These are phyloP conservation scores for Campoletis raptor DNA, from an alignment of 2,888 invertebrate species.

Conservation along the genomic window DNA sequence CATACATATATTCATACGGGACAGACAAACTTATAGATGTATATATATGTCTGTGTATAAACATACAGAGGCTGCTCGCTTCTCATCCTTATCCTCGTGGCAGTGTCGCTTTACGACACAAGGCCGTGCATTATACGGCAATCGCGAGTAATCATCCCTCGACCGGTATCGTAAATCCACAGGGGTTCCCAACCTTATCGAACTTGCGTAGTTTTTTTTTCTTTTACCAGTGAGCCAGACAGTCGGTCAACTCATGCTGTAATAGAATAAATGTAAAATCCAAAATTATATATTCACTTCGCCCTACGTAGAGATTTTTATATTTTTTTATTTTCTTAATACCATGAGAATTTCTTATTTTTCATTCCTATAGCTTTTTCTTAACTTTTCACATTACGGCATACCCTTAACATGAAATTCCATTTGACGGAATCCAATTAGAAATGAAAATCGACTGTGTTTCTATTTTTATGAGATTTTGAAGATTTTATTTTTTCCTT, in stretches of 20 bases:
- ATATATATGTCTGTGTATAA: constrained; percentile 3
- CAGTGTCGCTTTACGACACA: constrained; percentile 82
- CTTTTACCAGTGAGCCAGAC: constrained; percentile 43
- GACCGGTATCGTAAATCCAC: constrained; percentile 83
- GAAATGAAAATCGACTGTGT: not conserved
- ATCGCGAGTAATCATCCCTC: constrained; percentile 84
- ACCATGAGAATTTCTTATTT: not conserved
- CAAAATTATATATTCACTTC: not conserved
- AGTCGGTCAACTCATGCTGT: constrained; percentile 34
- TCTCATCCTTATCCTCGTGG: constrained; percentile 63
- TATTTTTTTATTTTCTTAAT: not conserved
- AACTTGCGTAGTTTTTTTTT: constrained; percentile 59
- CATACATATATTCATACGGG: constrained; percentile 9
- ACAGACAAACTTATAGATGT: constrained; percentile 29
- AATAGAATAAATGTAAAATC: constrained; percentile 34
- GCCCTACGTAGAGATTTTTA: not conserved
- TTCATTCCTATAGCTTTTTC: constrained; percentile 18
- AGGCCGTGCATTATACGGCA: constrained; percentile 83
- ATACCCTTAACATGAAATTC: not conserved
- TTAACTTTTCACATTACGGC: not conserved
- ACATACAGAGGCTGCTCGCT: constrained; percentile 40
- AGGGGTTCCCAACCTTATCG: constrained; percentile 83
- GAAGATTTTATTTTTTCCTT: not conserved
- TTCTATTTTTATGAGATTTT: not conserved
- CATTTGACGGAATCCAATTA: not conserved